These are phyloP conservation scores for Catharus bicknelli DNA, from an alignment of 2,113 vertebrate genomes.

Conservation along the genomic window DNA sequence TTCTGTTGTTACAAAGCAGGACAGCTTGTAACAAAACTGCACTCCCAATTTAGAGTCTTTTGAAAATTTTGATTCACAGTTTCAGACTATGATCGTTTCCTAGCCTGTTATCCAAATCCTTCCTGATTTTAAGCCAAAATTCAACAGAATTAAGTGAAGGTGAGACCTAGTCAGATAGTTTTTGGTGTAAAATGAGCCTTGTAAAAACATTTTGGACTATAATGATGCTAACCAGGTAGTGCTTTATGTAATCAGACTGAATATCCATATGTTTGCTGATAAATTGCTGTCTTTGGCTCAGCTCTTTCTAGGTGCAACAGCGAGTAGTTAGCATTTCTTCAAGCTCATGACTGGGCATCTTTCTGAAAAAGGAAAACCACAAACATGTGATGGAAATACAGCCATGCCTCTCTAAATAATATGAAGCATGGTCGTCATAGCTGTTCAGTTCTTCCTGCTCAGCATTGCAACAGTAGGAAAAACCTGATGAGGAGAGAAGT, in stretches of 20 bases:
- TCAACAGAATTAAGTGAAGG: background rate
- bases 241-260: background rate
- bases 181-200: background rate
- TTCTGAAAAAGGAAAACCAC: conserved; percentile 5
- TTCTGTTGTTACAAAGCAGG: background rate
- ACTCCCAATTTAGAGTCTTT: background rate
- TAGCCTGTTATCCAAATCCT: background rate
- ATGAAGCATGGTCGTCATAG: background rate
- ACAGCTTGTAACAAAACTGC: background rate
- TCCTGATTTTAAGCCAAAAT: background rate
- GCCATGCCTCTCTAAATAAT: background rate
- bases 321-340: background rate
- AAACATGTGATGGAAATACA: background rate
- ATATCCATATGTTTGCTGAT: background rate
- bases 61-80: background rate
- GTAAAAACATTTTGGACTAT: background rate
- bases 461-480: conserved; percentile 32
- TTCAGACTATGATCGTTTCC: background rate
- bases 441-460: background rate
- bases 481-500: conserved; percentile 25
- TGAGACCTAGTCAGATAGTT: background rate
- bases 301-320: background rate
- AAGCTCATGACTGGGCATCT: background rate
- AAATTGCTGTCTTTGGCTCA: background rate
- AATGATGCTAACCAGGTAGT: accelerated